phyloP scores from a whole-genome alignment of 2,888 invertebrate genomes.

The Aproaerema taeniolella region DNA sequence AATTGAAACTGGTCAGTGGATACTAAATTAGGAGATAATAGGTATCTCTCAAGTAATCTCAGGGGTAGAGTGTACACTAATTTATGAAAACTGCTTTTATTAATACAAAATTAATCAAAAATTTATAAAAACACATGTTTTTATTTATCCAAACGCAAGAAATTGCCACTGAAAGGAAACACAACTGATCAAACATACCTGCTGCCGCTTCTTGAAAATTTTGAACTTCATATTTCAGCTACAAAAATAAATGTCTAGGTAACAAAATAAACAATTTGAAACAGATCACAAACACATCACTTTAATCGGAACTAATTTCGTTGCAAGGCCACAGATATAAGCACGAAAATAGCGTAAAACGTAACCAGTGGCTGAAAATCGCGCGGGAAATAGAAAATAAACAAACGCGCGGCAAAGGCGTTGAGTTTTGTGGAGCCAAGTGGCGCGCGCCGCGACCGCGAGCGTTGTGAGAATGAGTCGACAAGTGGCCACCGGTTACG shows the following conservation, averaged over 20 bases:
- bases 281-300: constrained; percentile 19
- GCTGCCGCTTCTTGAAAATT: constrained; percentile 51
- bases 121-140: not conserved
- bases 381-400: constrained; percentile 7
- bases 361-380: constrained; percentile 14
- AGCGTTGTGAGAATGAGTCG: constrained; percentile 14
- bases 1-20: no score
- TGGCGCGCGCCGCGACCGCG: constrained; percentile 22
- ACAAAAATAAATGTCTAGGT: constrained; percentile 16
- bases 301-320: constrained; percentile 30
- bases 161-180: not conserved
- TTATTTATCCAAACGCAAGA: not conserved
- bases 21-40: no score
- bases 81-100: no score
- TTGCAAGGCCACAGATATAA: constrained; percentile 37
- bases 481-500: not conserved
- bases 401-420: constrained; percentile 10
- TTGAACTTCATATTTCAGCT: constrained; percentile 68
- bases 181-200: constrained; percentile 9
- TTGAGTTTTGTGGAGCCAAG: constrained; percentile 20
- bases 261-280: constrained; percentile 36
- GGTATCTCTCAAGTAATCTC: no score
- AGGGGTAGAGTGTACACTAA: no score
- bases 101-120: not conserved
- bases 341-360: constrained; percentile 25